phyloP scores from a whole-genome alignment of 2,113 vertebrate species.

The Notiomystis cincta region DNA sequence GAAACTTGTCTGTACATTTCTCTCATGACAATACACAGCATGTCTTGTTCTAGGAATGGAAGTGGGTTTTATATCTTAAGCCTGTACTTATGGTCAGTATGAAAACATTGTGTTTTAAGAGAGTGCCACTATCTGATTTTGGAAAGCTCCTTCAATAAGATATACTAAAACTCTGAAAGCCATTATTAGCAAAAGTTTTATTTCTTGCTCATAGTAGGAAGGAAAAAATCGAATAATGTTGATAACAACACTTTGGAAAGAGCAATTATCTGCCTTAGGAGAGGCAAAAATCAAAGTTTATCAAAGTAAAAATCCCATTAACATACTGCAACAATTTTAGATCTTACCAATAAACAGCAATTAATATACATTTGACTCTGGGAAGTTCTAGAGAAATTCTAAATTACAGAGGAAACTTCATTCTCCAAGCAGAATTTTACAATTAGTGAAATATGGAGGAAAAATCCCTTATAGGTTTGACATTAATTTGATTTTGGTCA shows the following conservation, averaged over 20 bases:
- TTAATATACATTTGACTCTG: background rate
- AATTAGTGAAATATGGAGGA: background rate
- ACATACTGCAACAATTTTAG: background rate
- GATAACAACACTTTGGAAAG: background rate
- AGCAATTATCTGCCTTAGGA: background rate
- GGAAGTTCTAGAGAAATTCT: background rate
- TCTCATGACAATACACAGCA: fast-evolving
- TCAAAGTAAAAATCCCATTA: background rate
- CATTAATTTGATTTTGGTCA: background rate
- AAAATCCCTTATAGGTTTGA: background rate
- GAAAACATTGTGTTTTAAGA: background rate
- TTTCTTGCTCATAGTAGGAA: background rate
- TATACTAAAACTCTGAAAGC: background rate
- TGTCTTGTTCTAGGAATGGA: background rate
- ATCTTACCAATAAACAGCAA: background rate
- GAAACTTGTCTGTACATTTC: background rate
- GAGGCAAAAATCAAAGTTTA: background rate
- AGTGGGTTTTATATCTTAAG: background rate
- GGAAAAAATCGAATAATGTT: background rate
- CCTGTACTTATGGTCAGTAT: background rate
- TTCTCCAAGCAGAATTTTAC: background rate
- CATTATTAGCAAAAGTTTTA: background rate
- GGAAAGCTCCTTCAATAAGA: background rate
- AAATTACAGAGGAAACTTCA: background rate
- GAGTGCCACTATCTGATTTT: background rate